Conservation (phyloP, 1,140 invertebrate species). For the Euglossa dilemma region DNA sequence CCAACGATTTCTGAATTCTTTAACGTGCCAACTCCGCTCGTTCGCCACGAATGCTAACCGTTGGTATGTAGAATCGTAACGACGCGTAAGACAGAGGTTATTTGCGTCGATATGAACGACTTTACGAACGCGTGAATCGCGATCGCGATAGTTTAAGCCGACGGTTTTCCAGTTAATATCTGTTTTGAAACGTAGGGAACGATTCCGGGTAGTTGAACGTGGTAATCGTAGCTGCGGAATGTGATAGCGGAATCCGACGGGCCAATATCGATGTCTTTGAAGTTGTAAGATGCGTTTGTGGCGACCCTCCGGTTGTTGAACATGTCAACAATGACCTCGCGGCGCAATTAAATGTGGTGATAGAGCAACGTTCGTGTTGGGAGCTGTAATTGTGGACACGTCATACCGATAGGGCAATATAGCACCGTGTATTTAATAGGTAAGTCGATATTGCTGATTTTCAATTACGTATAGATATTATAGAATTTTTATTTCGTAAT, state of each 20-base stretch:
- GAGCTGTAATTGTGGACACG: too few relatives aligned
- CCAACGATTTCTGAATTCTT: too few relatives aligned
- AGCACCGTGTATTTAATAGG: neutral
- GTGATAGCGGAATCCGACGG: neutral
- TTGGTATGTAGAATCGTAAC: too few relatives aligned
- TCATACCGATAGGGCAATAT: too few relatives aligned
- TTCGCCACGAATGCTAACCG: too few relatives aligned
- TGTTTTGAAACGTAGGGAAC: neutral
- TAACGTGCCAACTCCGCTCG: too few relatives aligned
- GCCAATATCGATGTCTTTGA: constrained; percentile 4
- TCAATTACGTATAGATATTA: neutral
- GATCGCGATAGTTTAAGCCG: neutral
- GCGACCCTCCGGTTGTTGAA: neutral
- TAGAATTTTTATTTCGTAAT: neutral
- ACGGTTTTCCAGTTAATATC: neutral
- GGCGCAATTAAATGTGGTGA: neutral
- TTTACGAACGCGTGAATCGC: neutral
- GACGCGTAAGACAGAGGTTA: too few relatives aligned
- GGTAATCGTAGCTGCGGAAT: neutral
- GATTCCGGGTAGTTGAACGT: neutral
- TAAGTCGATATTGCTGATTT: neutral
- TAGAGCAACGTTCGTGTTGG: neutral
- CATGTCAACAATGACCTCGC: neutral
- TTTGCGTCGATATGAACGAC: too few relatives aligned
- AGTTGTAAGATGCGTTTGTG: neutral